Evolutionary conservation across 2,113 vertebrate genomes (phyloP), one percentile per base, ranked within the genome.

Genomic region (Ameiurus melas): DNA sequence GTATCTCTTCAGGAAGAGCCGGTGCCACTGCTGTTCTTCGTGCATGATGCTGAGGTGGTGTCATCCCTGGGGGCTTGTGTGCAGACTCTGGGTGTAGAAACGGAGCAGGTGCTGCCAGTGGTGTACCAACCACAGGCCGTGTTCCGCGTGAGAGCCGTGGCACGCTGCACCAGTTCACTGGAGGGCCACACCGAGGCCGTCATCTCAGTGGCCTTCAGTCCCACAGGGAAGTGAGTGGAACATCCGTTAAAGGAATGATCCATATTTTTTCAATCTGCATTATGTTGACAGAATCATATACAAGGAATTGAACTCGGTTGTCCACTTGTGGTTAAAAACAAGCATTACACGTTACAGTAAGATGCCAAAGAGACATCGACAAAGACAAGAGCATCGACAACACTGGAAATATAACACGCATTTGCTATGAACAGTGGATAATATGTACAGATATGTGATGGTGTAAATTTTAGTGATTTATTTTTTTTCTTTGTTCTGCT

Each of bases 161-260:
- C 98, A 0, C 97, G 98, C 83, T 99, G 98, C 88, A 99, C 98
- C 92, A 99, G 98, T 93, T 99, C 98, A 7, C 92, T 99, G 84
- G 97, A 98, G 92, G 98, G 98, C 3, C 98, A 99, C 95, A 97
- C 97, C 0, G 98, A 99, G 86, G 98, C 98, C 0, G 97, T 99
- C 90, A 99, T 99, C 93, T 99, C 98, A 0, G 97, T 98, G 17
- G 96, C 98, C 47, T 99, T 99, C 92, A 99, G 98, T 93, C 98
- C 98, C 53, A 99, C 98, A 0, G 98, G 98, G 92, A 99, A 98
- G 98, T 99, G 94, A 94, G 98, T 94, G 81, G 20, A 82, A 58
- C 33, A 75, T 2, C 57, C 19, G 3, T 43, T 2, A 10, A 33
- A 22, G 39, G n/a, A 5, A 51, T 33, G 64, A 77, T 75, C 33